phyloP scores from a whole-genome alignment of 1,140 invertebrate genomes.

The Amyelois transitella region DNA sequence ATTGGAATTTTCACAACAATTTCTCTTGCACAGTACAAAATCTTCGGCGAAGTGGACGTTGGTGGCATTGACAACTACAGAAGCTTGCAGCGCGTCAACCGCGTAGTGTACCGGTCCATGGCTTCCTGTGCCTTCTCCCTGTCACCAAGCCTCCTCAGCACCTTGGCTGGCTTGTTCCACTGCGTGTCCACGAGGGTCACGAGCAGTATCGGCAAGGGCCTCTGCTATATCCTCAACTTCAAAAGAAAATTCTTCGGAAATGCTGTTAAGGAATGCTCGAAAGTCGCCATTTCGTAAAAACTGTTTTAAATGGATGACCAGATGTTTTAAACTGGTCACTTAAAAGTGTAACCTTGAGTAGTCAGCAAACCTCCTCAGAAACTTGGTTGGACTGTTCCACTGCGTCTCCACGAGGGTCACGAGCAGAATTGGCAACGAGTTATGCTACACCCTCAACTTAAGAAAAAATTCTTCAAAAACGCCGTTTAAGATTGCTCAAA shows the following conservation, averaged over 20 bases:
- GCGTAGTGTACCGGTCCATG: conserved; percentile 44
- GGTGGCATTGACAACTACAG: conserved; percentile 52
- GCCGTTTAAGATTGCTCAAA: conserved; percentile 27
- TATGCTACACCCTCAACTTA: conserved; percentile 34
- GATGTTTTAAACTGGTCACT: neutral
- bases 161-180: conserved; percentile 27
- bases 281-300: conserved; percentile 1
- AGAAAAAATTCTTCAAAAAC: conserved; percentile 35
- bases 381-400: conserved; percentile 26
- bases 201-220: conserved; percentile 20
- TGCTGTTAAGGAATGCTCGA: conserved; percentile 25
- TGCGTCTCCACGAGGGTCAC: conserved; percentile 25
- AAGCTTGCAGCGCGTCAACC: conserved; percentile 39
- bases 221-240: conserved; percentile 35
- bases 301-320: neutral
- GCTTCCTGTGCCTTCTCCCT: conserved; percentile 28
- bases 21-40: conserved; percentile 37
- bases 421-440: conserved; percentile 20
- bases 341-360: too few relatives aligned
- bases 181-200: conserved; percentile 25
- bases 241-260: conserved; percentile 40
- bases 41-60: conserved; percentile 43
- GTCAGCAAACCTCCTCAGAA: conserved; percentile 25
- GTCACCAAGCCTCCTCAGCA: conserved; percentile 25
- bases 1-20: neutral